Evolutionary conservation across 2,113 vertebrate genomes (phyloP), one percentile per base, ranked within the genome.

Genomic region (Ardeotis arabs): DNA sequence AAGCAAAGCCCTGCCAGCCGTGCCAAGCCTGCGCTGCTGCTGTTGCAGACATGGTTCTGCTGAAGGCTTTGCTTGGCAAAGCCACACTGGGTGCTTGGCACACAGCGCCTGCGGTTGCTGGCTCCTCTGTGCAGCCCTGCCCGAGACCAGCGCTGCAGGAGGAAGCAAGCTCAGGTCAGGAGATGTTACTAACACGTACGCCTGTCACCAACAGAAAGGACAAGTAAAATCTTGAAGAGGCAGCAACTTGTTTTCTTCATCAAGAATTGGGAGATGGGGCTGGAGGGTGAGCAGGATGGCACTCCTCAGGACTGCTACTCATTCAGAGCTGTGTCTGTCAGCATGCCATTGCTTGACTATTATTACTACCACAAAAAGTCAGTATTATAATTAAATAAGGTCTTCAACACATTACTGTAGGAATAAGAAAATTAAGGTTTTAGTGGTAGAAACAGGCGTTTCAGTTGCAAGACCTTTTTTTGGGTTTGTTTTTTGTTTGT

Each of bases 121-220:
- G 70, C 90, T 56, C 58, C 66, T 87, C 84, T 1, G 8, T 49
- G 3, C 39, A 70, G 68, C 94, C 93, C 55, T 80, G 86, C 84
- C 80, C 33, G 47, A 75, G 76, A 87, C 84, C 62, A 37, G 72
- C 15, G 9, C 92, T 59, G 88, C 87, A 79, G 89, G 82, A 94
- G 90, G 88, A 95, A 95, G 93, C 23, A 17, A 84, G 64, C 90
- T 90, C 6, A 8, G 84, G 83, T 93, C 67, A 62, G 95, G 93
- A 97, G 97, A 96, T 97, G 89, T 91, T 93, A 33, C 81, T 33
- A 84, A 95, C 87, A 87, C 93, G 97, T 92, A 86, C 5, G 78
- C 87, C 73, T 91, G 95, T 91, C 96, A 95, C 94, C 93, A 83
- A 91, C 58, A 96, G 86, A 96, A 93, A 91, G 74, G 89, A 82